Conservation (phyloP, 2,888 invertebrate genomes). For the Ophonus ardosiacus region DNA sequence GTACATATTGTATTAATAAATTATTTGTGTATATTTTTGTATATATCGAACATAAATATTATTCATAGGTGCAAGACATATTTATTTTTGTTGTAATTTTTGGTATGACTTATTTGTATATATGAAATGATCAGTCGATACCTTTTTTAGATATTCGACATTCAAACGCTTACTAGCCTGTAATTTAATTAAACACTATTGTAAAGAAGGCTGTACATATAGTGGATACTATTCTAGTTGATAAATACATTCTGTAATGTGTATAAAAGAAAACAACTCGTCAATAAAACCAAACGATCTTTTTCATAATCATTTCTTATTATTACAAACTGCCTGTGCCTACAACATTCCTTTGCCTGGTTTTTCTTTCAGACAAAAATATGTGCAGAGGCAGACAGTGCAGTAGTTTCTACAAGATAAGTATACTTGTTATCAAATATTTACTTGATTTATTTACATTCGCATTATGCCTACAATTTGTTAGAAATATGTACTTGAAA, state of each 20-base stretch:
- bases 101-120: conserved; percentile 54
- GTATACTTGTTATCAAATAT: conserved; percentile 27
- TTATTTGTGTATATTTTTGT: conserved; percentile 59
- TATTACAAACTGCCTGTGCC: conserved; percentile 16
- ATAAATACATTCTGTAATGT: conserved; percentile 61
- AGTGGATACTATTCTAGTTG: conserved; percentile 54
- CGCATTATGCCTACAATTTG: conserved; percentile 13
- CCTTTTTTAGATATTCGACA: conserved; percentile 58
- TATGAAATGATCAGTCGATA: conserved; percentile 54
- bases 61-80: conserved; percentile 55
- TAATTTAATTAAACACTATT: conserved; percentile 57
- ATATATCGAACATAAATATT: conserved; percentile 54
- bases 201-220: conserved; percentile 55
- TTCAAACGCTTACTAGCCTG: conserved; percentile 58
- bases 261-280: conserved; percentile 57
- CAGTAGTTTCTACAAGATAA: conserved; percentile 29
- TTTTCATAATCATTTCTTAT: conserved; percentile 49
- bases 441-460: conserved; percentile 37
- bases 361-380: conserved; percentile 34
- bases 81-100: conserved; percentile 61
- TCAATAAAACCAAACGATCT: conserved; percentile 60
- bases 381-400: conserved; percentile 20
- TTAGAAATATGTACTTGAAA: background rate
- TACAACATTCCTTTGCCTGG: conserved; percentile 25
- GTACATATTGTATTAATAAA: conserved; percentile 54